phyloP scores from a whole-genome alignment of 2,113 vertebrate genomes.

The Pseudolaguvia tuberculata region DNA sequence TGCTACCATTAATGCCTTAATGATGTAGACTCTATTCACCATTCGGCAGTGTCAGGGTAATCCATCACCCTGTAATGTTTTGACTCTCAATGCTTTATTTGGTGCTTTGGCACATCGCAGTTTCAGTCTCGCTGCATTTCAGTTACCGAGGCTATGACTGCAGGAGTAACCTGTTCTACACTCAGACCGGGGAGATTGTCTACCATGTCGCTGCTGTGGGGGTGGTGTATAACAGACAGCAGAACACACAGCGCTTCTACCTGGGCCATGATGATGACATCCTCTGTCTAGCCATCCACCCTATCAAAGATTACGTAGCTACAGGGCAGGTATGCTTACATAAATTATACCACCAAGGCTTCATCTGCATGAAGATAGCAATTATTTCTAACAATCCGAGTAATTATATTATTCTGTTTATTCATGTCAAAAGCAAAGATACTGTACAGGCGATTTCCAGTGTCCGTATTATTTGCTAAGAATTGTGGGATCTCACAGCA shows the following conservation, averaged over 20 bases:
- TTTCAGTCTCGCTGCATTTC: constrained; percentile 29
- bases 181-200: constrained; percentile 95
- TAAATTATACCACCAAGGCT: neutral
- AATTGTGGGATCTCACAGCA: too few relatives aligned
- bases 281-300: constrained; percentile 92
- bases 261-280: constrained; percentile 95
- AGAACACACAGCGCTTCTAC: constrained; percentile 95
- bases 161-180: constrained; percentile 96
- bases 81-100: neutral
- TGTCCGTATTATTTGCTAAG: too few relatives aligned
- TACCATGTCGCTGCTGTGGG: constrained; percentile 96
- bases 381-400: too few relatives aligned
- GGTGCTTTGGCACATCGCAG: neutral
- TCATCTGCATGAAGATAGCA: neutral
- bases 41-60: neutral
- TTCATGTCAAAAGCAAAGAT: too few relatives aligned
- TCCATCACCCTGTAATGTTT: neutral
- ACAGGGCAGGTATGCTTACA: constrained; percentile 85
- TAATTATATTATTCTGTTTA: too few relatives aligned
- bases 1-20: neutral
- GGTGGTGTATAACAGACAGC: constrained; percentile 93
- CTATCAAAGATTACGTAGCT: constrained; percentile 93
- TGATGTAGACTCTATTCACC: neutral
- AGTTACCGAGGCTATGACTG: constrained; percentile 98
- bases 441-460: too few relatives aligned